Base-by-base conservation (phyloP, 37 sponge, comb jelly and placozoan species). In the Hexactinellida sp. region DNA sequence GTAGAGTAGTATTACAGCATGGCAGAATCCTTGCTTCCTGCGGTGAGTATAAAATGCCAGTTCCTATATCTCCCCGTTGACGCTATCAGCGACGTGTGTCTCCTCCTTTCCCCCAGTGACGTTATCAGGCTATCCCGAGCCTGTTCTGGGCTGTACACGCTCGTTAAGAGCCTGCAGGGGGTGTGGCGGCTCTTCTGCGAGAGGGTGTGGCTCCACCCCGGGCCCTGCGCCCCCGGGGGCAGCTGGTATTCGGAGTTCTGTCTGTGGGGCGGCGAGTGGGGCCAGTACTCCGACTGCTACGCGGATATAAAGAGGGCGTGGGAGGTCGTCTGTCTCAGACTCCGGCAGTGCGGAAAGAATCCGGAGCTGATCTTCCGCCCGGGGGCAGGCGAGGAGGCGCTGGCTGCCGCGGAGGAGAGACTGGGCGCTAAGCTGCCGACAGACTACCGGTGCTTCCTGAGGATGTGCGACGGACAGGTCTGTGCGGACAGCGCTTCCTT, bases 241-340 rank as follows among this genome's bases (percentile, higher is more conserved):
- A 87, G 24, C 9, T 86, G 90, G 90, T 84, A 38, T 34, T 36
- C 39, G 16, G 85, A 90, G 36, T 90, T 87, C 85, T 24, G 36
- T 16, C 30, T 16, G 37, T 37, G 38, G 38, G n/a, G 36, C 9
- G 36, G 23, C 37, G 34, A 82, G 1, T 90, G 41, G 24, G 87
- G 90, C 7, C 85, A 54, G 16, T 87, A 89, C 84, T 55, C 36
- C 38, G 54, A 37, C 51, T 86, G 87, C 37, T 89, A 84, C 55
- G 90, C 90, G 0, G 82, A 84, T 0, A 84, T 89, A 37, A 89
- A 89, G 83, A 30, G 36, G 37, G 87, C 90, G 0, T 89, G 90
- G 90, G 84, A 41, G 16, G 13, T 32, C 1, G 86, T 36, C 23
- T 39, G 28, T 35, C 82, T 89, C 9, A 1, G 34, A 0, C 9